phyloP scores from a whole-genome alignment of 2,113 vertebrate genomes.

The Corythornis vintsioides region DNA sequence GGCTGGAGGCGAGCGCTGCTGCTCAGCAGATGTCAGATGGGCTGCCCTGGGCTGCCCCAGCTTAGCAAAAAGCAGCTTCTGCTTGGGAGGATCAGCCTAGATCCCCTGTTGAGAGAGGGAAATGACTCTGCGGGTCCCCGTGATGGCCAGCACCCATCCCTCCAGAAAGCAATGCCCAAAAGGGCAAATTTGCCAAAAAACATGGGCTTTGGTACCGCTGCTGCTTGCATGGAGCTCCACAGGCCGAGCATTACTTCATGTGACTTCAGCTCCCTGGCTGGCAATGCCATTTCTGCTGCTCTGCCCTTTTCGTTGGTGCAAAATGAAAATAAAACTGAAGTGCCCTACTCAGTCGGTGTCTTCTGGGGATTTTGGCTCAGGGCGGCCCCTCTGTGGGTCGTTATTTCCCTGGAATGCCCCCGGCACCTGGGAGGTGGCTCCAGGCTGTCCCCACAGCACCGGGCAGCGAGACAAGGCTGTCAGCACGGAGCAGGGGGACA shows the following conservation, averaged over 20 bases:
- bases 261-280: not conserved
- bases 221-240: not conserved
- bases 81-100: not conserved
- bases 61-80: not conserved
- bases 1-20: not conserved
- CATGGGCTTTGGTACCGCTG: fast-evolving
- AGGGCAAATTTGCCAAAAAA: fast-evolving
- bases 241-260: not conserved
- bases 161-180: not conserved
- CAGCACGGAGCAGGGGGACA: fast-evolving
- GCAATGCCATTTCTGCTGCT: fast-evolving
- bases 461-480: not conserved
- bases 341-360: fast-evolving
- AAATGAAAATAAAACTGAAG: fast-evolving
- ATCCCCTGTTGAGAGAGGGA: fast-evolving
- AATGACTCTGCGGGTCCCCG: fast-evolving
- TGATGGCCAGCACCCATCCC: fast-evolving
- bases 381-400: not conserved
- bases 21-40: fast-evolving
- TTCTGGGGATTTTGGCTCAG: not conserved
- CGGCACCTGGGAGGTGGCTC: not conserved
- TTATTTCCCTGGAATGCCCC: not conserved
- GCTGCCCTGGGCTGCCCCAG: not conserved
- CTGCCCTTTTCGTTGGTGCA: not conserved
- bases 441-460: not conserved